Evolutionary conservation across 2,797 vertebrate genomes (phyloP), one percentile per base, ranked within the genome.

Genomic region (Arctocebus calabarensis): DNA sequence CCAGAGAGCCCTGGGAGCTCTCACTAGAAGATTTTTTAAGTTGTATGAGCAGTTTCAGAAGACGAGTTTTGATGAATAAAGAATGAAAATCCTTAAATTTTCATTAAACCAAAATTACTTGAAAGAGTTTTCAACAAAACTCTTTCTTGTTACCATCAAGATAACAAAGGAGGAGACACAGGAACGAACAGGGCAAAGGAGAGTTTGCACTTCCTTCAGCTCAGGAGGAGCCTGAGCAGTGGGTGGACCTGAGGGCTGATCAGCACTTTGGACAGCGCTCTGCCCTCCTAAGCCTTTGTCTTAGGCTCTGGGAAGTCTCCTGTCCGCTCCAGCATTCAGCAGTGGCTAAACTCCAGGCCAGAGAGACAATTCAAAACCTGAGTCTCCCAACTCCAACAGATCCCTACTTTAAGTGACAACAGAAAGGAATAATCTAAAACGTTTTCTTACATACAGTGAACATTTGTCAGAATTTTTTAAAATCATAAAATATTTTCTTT

Each of bases 201-300:
- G 73, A 23, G 74, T 48, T 75, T 3, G 40, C 55, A 37, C 43
- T 20, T 27, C 48, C 34, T 61, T 17, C 64, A 3, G 74, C 61
- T 9, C 62, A 62, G 6, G 25, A 29, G 37, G 57, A 73, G 73
- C 59, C 57, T 0, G 74, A 73, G 45, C 14, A 0, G 20, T 17
- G 32, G 43, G 70, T 7, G 52, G 84, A 64, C 52, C 34, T 0
- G 43, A 37, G 20, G 8, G 19, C 59, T 14, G 94, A 62, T 97
- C 97, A 98, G 97, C 96, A 98, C 97, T 90, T 79, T 34, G 97
- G 97, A 98, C 97, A 98, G 97, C 97, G 95, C 84, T 74, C 75
- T 45, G 12, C 29, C 0, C 10, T 59, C 45, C 10, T 1, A 23
- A 11, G 75, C 43, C 90, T 93, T 96, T 94, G 96, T 97, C 84